These are phyloP conservation scores for Acipenser oxyrinchus DNA, from an alignment of 2,797 vertebrate genomes.

Conservation along the genomic window DNA sequence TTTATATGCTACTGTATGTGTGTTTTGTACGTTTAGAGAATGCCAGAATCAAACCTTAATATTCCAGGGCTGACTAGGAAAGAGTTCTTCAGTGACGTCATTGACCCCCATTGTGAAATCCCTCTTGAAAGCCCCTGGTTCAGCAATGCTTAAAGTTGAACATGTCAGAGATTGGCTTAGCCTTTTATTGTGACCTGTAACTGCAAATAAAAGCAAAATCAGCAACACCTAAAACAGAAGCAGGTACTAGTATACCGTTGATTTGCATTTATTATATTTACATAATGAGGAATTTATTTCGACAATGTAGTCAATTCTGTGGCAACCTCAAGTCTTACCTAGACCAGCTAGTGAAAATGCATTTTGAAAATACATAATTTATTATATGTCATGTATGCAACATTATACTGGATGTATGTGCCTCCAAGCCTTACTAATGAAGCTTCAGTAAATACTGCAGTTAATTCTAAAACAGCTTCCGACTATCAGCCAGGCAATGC, in stretches of 20 bases:
- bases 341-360: background rate
- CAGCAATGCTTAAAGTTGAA: constrained; percentile 6
- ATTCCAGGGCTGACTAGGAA: background rate
- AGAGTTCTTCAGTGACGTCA: background rate
- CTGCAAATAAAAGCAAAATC: no score
- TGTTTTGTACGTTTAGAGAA: no score
- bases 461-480: constrained; percentile 18
- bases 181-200: no score
- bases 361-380: constrained; percentile 6
- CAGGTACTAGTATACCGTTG: no score
- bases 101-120: constrained; percentile 1
- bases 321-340: no score
- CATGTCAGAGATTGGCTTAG: background rate
- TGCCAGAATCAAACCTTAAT: background rate
- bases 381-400: constrained; percentile 33
- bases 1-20: no score
- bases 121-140: constrained; percentile 1
- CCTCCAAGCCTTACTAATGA: constrained; percentile 38
- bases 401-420: constrained; percentile 21
- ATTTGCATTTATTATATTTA: no score
- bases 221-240: no score
- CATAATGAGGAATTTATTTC: no score
- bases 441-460: constrained; percentile 46
- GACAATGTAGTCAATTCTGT: no score
- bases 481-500: no score